Evolutionary conservation across 1,140 invertebrate species (phyloP).

Genomic region (Gryllus bimaculatus): DNA sequence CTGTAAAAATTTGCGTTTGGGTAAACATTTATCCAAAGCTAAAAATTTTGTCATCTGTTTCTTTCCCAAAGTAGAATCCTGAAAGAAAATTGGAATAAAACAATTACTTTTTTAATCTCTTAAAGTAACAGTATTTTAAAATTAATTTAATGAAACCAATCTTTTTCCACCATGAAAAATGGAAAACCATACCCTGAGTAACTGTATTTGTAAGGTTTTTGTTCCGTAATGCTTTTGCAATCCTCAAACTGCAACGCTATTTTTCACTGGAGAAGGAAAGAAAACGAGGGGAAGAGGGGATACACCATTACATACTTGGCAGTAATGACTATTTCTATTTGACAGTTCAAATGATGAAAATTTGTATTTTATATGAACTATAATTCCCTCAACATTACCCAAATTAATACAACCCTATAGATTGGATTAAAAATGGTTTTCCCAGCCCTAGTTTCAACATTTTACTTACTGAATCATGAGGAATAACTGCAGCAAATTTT

Average conservation of each 20-base stretch:
- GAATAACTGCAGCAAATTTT: slow-evolving; percentile 83
- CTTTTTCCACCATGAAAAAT: not conserved
- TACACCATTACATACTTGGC: not conserved
- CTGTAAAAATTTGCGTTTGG: slow-evolving; percentile 77
- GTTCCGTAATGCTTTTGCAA: not conserved
- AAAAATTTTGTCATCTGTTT: slow-evolving; percentile 73
- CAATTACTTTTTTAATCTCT: not conserved
- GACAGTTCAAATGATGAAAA: not conserved
- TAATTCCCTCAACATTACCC: not conserved
- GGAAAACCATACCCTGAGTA: not conserved
- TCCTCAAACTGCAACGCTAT: too few species aligned
- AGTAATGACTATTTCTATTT: not conserved
- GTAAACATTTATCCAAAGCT: slow-evolving; percentile 92
- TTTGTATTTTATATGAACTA: not conserved
- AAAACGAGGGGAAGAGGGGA: too few species aligned
- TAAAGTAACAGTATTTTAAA: not conserved
- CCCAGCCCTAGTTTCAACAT: not conserved
- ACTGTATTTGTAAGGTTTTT: not conserved
- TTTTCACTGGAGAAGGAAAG: too few species aligned
- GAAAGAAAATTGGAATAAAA: not conserved
- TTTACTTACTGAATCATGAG: slow-evolving; percentile 25
- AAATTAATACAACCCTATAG: not conserved
- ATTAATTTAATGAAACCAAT: not conserved
- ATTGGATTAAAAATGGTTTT: not conserved
- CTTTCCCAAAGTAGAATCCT: slow-evolving; percentile 27